Conservation (phyloP, 2,888 invertebrate genomes). For the Deilephila porcellus region DNA sequence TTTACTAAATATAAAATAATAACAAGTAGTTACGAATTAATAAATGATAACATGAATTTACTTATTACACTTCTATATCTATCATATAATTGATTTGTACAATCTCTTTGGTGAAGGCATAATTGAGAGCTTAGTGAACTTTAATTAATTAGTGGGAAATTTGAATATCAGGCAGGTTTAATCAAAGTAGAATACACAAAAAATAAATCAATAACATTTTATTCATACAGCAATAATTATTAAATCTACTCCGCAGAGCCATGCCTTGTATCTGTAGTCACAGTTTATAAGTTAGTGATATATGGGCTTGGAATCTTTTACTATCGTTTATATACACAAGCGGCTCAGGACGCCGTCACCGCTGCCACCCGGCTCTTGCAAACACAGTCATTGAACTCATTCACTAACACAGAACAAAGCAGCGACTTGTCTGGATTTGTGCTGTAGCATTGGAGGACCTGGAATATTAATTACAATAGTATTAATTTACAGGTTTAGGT, state of each 20-base stretch:
- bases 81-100: too few species aligned
- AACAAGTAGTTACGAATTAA: neutral
- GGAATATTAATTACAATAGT: conserved; percentile 35
- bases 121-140: too few species aligned
- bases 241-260: conserved; percentile 72
- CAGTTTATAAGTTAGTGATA: conserved; percentile 35
- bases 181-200: conserved; percentile 43
- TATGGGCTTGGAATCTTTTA: conserved; percentile 38
- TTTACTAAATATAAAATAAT: neutral
- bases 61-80: too few species aligned
- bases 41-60: neutral
- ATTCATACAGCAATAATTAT: conserved; percentile 77
- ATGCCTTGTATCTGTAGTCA: conserved; percentile 47
- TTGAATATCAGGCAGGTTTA: neutral
- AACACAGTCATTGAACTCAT: conserved; percentile 82
- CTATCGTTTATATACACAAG: conserved; percentile 52
- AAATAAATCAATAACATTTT: conserved; percentile 76
- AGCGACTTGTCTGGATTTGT: conserved; percentile 74
- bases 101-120: too few species aligned
- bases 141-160: too few species aligned
- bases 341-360: conserved; percentile 69
- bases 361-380: conserved; percentile 78
- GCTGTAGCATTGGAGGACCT: conserved; percentile 80
- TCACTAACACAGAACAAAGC: conserved; percentile 79
- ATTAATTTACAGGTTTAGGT: neutral